Conservation (phyloP, 2,888 invertebrate genomes). For the Holacanthella duospinosa region DNA sequence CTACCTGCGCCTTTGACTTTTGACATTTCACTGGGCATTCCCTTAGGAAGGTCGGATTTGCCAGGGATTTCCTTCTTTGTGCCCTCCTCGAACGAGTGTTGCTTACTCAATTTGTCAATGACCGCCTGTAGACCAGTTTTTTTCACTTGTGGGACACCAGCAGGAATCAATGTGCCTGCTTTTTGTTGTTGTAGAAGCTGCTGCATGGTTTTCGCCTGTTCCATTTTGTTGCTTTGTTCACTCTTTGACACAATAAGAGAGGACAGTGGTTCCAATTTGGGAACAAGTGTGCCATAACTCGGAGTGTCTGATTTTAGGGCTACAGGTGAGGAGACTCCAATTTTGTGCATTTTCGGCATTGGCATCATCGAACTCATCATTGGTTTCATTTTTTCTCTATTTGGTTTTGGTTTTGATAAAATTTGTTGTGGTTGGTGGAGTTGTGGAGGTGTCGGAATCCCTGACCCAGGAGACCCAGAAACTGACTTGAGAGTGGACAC, state of each 20-base stretch:
- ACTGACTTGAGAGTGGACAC: slow-evolving; percentile 35
- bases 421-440: not conserved
- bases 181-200: not conserved
- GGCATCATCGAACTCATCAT: not conserved
- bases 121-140: slow-evolving; percentile 72
- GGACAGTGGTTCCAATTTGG: not conserved
- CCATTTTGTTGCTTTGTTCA: not conserved
- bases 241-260: not conserved
- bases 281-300: not conserved
- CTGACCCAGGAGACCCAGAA: slow-evolving; percentile 19
- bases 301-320: not conserved
- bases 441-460: not conserved
- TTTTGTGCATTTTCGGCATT: not conserved
- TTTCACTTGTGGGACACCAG: slow-evolving; percentile 12
- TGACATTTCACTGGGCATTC: slow-evolving; percentile 4
- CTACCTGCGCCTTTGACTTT: too few species aligned
- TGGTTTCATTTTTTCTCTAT: slow-evolving; percentile 7
- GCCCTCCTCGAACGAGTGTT: slow-evolving; percentile 13
- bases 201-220: not conserved
- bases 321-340: not conserved
- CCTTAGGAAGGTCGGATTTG: slow-evolving; percentile 30
- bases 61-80: slow-evolving; percentile 23
- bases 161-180: not conserved
- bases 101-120: slow-evolving; percentile 70
- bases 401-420: slow-evolving; percentile 4